Percentiles rank a stretch among this genome's conserved stretches.
phyloP scores from a whole-genome alignment of 2,113 vertebrate species.

The Tautogolabrus adspersus region DNA sequence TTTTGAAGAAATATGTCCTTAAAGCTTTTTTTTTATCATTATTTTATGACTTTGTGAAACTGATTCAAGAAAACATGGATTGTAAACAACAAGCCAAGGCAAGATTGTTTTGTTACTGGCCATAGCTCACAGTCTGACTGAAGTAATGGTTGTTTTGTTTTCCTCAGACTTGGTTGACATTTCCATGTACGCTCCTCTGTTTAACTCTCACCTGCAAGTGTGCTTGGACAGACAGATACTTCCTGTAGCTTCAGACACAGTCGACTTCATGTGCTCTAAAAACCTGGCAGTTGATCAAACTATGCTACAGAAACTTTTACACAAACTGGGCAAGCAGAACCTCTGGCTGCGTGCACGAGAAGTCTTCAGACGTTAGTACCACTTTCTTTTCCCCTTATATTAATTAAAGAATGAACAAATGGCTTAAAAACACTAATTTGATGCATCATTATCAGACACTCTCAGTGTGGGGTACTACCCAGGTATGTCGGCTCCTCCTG shows the following conservation, averaged over 20 bases:
- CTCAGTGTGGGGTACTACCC: slow-evolving; percentile 87
- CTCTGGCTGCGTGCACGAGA: slow-evolving; percentile 90
- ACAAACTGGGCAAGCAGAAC: slow-evolving; percentile 90
- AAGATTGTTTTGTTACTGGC: not conserved
- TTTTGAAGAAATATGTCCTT: too few species aligned
- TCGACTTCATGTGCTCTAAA: slow-evolving; percentile 90
- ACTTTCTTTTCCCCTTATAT: not conserved
- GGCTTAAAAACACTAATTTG: not conserved
- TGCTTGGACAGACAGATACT: slow-evolving; percentile 88
- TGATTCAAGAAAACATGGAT: too few species aligned
- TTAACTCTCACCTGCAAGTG: slow-evolving; percentile 87
- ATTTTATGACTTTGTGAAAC: too few species aligned
- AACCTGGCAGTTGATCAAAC: slow-evolving; percentile 84
- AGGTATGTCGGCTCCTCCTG: slow-evolving; percentile 80
- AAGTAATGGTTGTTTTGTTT: not conserved
- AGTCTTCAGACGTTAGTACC: slow-evolving; percentile 91
- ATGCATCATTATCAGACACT: slow-evolving; percentile 80
- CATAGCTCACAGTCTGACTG: too few species aligned
- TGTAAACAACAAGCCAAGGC: too few species aligned
- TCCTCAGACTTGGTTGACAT: slow-evolving; percentile 81
- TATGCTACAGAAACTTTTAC: slow-evolving; percentile 87
- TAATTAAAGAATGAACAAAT: not conserved
- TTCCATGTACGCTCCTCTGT: slow-evolving; percentile 84
- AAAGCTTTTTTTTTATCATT: too few species aligned
- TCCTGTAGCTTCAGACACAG: slow-evolving; percentile 85